Percentiles rank a stretch among this genome's conserved stretches.
phyloP scores from a whole-genome alignment of 2,113 vertebrate species.

The Engraulis encrasicolus region DNA sequence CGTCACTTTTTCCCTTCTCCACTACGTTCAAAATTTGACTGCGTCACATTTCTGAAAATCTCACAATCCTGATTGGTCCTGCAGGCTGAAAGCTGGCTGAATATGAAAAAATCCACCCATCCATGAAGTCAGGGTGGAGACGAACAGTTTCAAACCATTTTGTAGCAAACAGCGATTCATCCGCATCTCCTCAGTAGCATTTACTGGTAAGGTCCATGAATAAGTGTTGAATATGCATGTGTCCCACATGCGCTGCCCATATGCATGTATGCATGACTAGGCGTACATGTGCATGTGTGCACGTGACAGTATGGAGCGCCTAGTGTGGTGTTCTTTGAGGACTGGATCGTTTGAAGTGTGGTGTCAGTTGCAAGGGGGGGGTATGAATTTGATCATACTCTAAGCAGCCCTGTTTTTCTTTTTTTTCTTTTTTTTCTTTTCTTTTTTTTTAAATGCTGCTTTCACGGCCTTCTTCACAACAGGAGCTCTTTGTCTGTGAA shows the following conservation, averaged over 20 bases:
- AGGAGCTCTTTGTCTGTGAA: conserved; percentile 17
- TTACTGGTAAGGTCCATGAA: not conserved
- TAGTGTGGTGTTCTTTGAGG: not conserved
- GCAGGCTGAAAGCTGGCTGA: too few relatives aligned
- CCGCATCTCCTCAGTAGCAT: not conserved
- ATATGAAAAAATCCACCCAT: too few relatives aligned
- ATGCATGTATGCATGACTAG: not conserved
- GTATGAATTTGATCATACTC: not conserved
- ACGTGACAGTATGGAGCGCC: not conserved
- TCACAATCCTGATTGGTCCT: too few relatives aligned
- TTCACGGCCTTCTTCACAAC: not conserved
- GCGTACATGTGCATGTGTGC: not conserved
- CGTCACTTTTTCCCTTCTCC: too few relatives aligned
- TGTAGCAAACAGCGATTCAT: not conserved
- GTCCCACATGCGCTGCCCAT: not conserved
- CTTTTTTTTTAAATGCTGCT: not conserved
- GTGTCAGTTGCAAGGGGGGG: not conserved
- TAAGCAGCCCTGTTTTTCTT: not conserved
- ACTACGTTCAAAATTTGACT: too few relatives aligned
- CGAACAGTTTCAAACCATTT: not conserved
- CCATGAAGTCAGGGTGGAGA: conserved; percentile 1
- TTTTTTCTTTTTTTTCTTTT: not conserved
- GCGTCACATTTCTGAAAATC: too few relatives aligned
- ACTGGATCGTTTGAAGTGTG: not conserved
- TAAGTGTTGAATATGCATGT: conserved; percentile 8